Percentiles rank a stretch among this genome's conserved stretches.
These are phyloP conservation scores for Argyra leucocephala DNA, from an alignment of 2,888 invertebrate species.

Conservation along the genomic window DNA sequence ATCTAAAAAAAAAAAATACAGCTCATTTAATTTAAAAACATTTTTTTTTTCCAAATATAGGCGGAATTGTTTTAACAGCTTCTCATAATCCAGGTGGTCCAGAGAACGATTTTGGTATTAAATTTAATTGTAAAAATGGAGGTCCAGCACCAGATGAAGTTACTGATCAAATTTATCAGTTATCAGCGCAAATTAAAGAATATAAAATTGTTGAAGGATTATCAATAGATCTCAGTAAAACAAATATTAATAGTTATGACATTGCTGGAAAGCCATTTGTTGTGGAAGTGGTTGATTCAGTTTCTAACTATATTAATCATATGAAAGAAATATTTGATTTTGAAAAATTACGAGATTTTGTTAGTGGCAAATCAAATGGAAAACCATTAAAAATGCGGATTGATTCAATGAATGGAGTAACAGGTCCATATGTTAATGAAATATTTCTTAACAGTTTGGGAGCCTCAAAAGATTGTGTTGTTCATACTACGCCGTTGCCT, in stretches of 20 bases:
- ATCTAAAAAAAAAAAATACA: neutral
- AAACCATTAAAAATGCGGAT: constrained; percentile 76
- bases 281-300: constrained; percentile 85
- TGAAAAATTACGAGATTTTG: constrained; percentile 58
- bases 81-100: constrained; percentile 99
- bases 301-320: constrained; percentile 73
- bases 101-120: constrained; percentile 95
- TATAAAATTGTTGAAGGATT: constrained; percentile 75
- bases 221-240: constrained; percentile 61
- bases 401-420: constrained; percentile 94
- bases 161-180: constrained; percentile 77
- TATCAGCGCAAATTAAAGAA: constrained; percentile 65
- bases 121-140: constrained; percentile 95
- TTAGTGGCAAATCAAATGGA: constrained; percentile 57
- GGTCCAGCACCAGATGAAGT: constrained; percentile 90
- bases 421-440: constrained; percentile 85
- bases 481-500: constrained; percentile 70
- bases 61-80: constrained; percentile 95
- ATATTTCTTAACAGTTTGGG: constrained; percentile 83
- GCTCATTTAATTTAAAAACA: too few relatives aligned
- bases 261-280: constrained; percentile 63
- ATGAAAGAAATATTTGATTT: constrained; percentile 99
- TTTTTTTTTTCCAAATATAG: constrained; percentile 42
- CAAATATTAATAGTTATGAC: constrained; percentile 57
- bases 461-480: constrained; percentile 58